Base-by-base conservation (phyloP, 2,113 vertebrate species). In the Ictalurus punctatus region DNA sequence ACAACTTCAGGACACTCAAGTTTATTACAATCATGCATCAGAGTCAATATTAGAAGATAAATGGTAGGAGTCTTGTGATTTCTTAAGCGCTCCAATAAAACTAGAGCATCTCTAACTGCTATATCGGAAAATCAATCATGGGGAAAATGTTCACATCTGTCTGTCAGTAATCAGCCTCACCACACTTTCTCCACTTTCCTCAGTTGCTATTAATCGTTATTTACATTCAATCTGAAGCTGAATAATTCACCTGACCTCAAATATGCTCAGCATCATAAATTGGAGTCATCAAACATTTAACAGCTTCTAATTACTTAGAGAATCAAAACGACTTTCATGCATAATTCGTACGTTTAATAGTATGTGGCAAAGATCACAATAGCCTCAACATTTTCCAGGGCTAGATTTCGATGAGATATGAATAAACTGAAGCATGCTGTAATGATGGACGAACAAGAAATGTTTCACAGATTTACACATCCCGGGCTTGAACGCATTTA, bases 271-370 rank as follows among this genome's bases (percentile, higher is more conserved):
- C 56, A 48, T 67, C 52, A 37, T 82, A 87, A 82, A 82, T 9
- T 69, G 12, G 13, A 58, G 23, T 69, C 48, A 34, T 69, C 27
- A 69, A 65, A 52, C n/a, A 65, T 87, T 61, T 65, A 78, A 79
- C 86, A 81, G 86, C 52, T 58, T 82, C 30, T 69, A 69, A 87
- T 58, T 82, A 71, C 23, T 37, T 14, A 21, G 40, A 54, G 44
- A 65, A 87, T 71, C 25, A 58, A 58, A 71, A 21, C 12, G 48
- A 56, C 25, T 52, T 87, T 54, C n/a, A 37, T 9, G 40, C 10
- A 71, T 52, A 25, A 10, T 37, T 82, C 5, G 63, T 34, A n/a
- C 3, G 12, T 30, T 16, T 54, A 81, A 30, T 65, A 25, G 7
- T 25, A 23, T 37, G 9, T 87, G 59, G 73, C 21, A 81, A 27